Conservation (phyloP, 2,888 invertebrate genomes). For the Eristalinus sepulchralis region DNA sequence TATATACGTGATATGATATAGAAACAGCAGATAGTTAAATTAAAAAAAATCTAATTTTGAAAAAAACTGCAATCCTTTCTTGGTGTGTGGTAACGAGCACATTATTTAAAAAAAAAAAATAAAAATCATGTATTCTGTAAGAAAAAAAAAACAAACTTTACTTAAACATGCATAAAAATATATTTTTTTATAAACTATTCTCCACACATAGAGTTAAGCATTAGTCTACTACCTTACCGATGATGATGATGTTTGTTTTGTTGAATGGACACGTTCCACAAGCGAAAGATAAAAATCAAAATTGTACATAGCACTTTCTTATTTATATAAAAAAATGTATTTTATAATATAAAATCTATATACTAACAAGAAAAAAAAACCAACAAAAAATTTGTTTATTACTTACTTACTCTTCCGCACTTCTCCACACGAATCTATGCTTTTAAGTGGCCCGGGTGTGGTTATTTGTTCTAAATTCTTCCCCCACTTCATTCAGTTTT, state of each 20-base stretch:
- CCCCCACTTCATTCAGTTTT: slow-evolving; percentile 4
- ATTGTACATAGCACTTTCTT: slow-evolving; percentile 68
- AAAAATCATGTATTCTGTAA: slow-evolving; percentile 34
- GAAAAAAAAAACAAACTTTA: slow-evolving; percentile 46
- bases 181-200: slow-evolving; percentile 54
- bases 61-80: slow-evolving; percentile 36
- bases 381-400: slow-evolving; percentile 48
- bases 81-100: slow-evolving; percentile 67
- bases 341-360: slow-evolving; percentile 55
- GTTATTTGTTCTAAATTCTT: slow-evolving; percentile 11
- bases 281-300: slow-evolving; percentile 52
- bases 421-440: slow-evolving; percentile 51
- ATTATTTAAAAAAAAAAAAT: slow-evolving; percentile 44
- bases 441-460: slow-evolving; percentile 40
- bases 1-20: slow-evolving; percentile 22
- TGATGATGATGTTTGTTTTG: slow-evolving; percentile 60
- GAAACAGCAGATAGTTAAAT: slow-evolving; percentile 22
- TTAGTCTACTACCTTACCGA: slow-evolving; percentile 61
- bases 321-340: slow-evolving; percentile 58
- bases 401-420: slow-evolving; percentile 42
- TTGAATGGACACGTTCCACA: slow-evolving; percentile 48
- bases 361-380: slow-evolving; percentile 62
- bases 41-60: neutral
- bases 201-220: slow-evolving; percentile 53
- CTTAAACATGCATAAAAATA: slow-evolving; percentile 17